Evolutionary conservation across 2,797 vertebrate species (phyloP).

Genomic region (Micrastur ruficollis): DNA sequence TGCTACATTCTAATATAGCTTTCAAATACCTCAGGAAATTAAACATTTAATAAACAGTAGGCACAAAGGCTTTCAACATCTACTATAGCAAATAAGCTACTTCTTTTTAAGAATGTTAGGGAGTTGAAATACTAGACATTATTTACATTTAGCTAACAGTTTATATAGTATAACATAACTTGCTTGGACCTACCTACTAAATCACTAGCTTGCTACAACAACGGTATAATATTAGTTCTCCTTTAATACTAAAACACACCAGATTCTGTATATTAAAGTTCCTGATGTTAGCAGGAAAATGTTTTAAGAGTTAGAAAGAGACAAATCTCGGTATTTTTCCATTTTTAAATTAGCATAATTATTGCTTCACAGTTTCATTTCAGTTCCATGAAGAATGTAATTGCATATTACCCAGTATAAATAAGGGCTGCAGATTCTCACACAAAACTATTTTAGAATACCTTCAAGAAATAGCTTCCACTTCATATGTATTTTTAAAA

Average conservation of each 20-base stretch:
- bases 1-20: not conserved
- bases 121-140: not conserved
- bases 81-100: not conserved
- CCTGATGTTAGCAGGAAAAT: not conserved
- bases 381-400: not conserved
- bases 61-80: not conserved
- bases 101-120: not conserved
- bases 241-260: not conserved
- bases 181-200: not conserved
- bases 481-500: not conserved
- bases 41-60: conserved; percentile 24
- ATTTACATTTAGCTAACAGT: not conserved
- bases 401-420: not conserved
- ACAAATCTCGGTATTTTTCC: not conserved
- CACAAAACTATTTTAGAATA: not conserved
- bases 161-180: not conserved
- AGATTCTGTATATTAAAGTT: not conserved
- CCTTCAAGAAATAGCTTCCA: not conserved
- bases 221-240: not conserved
- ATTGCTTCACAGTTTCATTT: not conserved
- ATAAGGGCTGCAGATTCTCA: not conserved
- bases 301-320: not conserved
- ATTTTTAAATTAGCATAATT: conserved; percentile 12
- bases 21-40: conserved; percentile 25
- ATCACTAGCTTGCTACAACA: not conserved